Conservation (phyloP, 2,888 invertebrate genomes). For the Acleris emargana region DNA sequence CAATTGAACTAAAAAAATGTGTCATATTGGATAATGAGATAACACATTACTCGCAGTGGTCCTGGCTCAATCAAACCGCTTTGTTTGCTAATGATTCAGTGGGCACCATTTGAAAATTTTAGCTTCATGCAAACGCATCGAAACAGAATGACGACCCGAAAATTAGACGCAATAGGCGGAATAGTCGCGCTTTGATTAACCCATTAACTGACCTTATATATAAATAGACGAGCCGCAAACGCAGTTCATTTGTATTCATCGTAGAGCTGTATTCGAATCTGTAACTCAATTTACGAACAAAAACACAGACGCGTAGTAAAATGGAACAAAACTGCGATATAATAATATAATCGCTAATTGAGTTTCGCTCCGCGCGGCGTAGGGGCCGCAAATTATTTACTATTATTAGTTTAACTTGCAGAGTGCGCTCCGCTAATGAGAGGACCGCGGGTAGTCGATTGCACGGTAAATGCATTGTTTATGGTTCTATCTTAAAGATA, state of each 20-base stretch:
- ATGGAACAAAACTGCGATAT: conserved; percentile 52
- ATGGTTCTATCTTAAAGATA: not conserved
- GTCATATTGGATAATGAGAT: too few species aligned
- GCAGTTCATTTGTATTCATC: conserved; percentile 27
- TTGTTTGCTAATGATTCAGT: conserved; percentile 18
- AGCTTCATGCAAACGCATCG: conserved; percentile 30
- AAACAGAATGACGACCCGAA: conserved; percentile 27
- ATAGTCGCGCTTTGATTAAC: conserved; percentile 28
- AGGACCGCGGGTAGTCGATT: not conserved
- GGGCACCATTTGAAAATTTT: conserved; percentile 22
- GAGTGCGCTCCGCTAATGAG: conserved; percentile 9
- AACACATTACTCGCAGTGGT: conserved; percentile 1
- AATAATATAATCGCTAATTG: conserved; percentile 62
- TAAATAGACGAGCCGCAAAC: conserved; percentile 15
- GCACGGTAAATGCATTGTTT: not conserved
- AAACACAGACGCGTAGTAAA: conserved; percentile 51
- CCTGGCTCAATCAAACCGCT: conserved; percentile 20
- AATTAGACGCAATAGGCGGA: conserved; percentile 20
- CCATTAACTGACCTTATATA: conserved; percentile 22
- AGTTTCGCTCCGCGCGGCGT: conserved; percentile 51
- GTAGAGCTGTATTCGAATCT: conserved; percentile 17
- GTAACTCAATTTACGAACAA: conserved; percentile 47
- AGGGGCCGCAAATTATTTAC: conserved; percentile 36
- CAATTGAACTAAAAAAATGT: too few species aligned
- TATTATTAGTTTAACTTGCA: conserved; percentile 30